phyloP scores from a whole-genome alignment of 2,113 vertebrate genomes.

The Ptychochromis oligacanthus region DNA sequence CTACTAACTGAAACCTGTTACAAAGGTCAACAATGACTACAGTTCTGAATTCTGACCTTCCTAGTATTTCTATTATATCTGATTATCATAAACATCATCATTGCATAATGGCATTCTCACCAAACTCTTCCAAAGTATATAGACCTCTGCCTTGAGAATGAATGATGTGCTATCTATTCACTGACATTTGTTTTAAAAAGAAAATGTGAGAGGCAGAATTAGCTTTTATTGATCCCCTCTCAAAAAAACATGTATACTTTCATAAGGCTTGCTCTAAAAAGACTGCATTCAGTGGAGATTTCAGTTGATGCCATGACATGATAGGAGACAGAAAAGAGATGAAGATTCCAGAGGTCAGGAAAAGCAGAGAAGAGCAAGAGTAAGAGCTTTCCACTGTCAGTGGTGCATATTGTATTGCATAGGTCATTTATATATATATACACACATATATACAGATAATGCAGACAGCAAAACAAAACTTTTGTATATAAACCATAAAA shows the following conservation, averaged over 20 bases:
- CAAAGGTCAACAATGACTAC: neutral
- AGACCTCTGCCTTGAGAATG: neutral
- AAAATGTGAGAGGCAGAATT: neutral
- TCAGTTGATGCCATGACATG: neutral
- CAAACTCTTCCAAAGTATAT: neutral
- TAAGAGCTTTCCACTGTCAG: neutral
- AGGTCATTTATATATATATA: too few relatives aligned
- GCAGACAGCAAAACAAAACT: neutral
- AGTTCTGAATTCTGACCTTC: neutral
- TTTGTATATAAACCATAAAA: neutral
- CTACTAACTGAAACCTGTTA: neutral
- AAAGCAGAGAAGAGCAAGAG: neutral
- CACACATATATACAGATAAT: too few relatives aligned
- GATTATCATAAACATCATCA: neutral
- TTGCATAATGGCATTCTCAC: neutral
- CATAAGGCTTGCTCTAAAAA: neutral
- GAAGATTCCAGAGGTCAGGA: neutral
- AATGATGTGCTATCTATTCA: neutral
- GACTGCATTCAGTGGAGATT: neutral
- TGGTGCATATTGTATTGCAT: too few relatives aligned
- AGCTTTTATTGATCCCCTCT: neutral
- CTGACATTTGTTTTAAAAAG: neutral
- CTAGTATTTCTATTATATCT: neutral
- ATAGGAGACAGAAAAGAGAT: neutral
- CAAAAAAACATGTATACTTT: neutral